A percentile compares a stretch with the other conserved stretches of the same genome.
Conservation (phyloP, 2,113 vertebrate genomes). For the Colistium nudipinnis region DNA sequence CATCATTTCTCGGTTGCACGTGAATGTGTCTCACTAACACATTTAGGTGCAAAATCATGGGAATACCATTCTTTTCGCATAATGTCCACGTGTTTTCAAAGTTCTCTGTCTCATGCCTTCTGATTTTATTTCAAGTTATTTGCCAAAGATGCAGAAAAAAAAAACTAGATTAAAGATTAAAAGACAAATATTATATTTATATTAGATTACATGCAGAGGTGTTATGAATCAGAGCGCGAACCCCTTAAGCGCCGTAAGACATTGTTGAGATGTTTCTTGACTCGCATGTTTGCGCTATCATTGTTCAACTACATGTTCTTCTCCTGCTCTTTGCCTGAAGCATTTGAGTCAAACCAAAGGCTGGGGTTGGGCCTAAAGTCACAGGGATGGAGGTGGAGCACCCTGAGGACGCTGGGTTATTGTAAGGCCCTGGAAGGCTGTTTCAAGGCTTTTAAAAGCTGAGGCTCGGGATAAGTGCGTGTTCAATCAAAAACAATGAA, state of each 20-base stretch:
- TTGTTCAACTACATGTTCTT: not conserved
- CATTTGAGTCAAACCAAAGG: conserved; percentile 4
- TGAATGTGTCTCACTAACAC: too few relatives aligned
- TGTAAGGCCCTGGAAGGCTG: conserved; percentile 41
- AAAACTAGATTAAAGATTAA: too few relatives aligned
- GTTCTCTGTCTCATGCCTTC: too few relatives aligned
- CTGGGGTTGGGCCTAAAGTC: conserved; percentile 16
- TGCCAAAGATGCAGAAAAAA: not conserved
- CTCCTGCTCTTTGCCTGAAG: conserved; percentile 16
- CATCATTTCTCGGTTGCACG: too few relatives aligned
- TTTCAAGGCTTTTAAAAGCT: conserved; percentile 46
- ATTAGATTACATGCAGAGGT: too few relatives aligned
- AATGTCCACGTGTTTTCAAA: too few relatives aligned
- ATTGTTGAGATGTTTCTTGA: not conserved
- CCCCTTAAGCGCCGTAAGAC: not conserved
- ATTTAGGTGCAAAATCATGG: too few relatives aligned
- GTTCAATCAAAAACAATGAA: too few relatives aligned
- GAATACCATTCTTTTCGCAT: too few relatives aligned
- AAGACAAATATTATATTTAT: too few relatives aligned
- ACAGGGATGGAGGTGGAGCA: conserved; percentile 28
- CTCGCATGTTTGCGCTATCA: not conserved
- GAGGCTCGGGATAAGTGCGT: conserved; percentile 49
- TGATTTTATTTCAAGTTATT: not conserved
- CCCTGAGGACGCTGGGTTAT: conserved; percentile 27
- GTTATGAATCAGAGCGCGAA: too few relatives aligned